Base-by-base conservation (phyloP, 2,888 invertebrate genomes). In the Eurois occulta region DNA sequence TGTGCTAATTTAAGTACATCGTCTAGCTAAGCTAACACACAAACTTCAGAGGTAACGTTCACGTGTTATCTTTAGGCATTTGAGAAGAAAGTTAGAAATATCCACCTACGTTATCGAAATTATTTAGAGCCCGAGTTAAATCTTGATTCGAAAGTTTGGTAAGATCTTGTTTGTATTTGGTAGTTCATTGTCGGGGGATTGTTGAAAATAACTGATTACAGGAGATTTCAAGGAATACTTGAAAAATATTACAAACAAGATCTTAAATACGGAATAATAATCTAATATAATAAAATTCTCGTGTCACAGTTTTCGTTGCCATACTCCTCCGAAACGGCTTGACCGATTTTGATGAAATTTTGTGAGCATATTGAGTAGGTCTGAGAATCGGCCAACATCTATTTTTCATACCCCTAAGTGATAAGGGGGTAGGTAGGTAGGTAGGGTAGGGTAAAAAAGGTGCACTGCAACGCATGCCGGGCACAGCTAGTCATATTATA, bases 61-160 rank as follows among this genome's bases (percentile, higher is more conserved):
- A 62, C 38, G 38, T 62, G 73, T 58, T 70, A 43, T 21, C 43
- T 32, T 35, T 5, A n/a, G 16, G 43, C 24, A 70, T 24, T 43
- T 58, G n/a, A 28, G 28, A 55, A 62, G 24, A 71, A 55, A 71
- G n/a, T 48, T 66, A 35, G n/a, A 81, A 70, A 70, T 76, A 80
- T 70, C 70, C 43, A 24, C 32, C 46, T n/a, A 68, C 21, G 7
- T 60, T 32, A 72, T 62, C 41, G 21, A 52, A 77, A 79, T 75
- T 79, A 81, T 76, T 75, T 58, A 68, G 35, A 18, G 62, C 55
- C 32, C 28, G 32, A 75, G 52, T 72, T 76, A 69, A 69, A 78
- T 80, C 76, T 82, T 75, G 77, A 86, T 86, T 74, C 48, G 66
- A 75, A 76, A 86, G 74, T 86, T 86, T 35, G 65, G 65, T 13